Base-by-base conservation (phyloP, 1,140 invertebrate genomes). In the Probaryconus sp. region DNA sequence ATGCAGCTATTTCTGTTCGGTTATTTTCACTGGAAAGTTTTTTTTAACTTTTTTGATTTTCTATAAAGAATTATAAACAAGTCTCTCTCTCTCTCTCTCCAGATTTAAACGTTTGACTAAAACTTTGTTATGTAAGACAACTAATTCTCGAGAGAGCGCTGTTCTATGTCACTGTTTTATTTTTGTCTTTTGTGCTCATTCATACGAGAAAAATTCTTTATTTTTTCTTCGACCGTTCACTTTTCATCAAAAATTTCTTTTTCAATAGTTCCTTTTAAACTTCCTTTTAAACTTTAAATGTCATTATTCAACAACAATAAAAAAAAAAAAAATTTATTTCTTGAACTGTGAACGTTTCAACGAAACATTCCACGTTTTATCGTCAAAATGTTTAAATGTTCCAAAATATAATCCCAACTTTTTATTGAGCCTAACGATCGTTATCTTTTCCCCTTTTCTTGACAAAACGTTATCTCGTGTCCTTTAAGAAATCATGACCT, bases 131-230 rank as follows among this genome's bases (percentile, higher is more conserved):
- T 51, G 24, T 50, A 68, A 68, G 43, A 28, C 24, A 50, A 28
- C 21, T 21, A 13, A 5, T 7, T 18, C 35, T n/a, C 9, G 24
- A 38, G 35, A 2, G 6, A 58, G n/a, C n/a, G n/a, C n/a, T n/a
- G n/a, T 45, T 42, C 43, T 58, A 35, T 50, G 64, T 68, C 45
- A 58, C 7, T 35, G 14, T 9, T 40, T 65, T 65, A 58, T 50
- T 68, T 58, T 67, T 56, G 58, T 26, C 31, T 16, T 16, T 50
- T 50, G 50, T 26, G 10, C 7, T 30, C 31, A 24, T 3, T 28
- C 31, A 14, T 56, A 48, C 50, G n/a, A 48, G 47, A 56, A 56
- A 65, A 56, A 67, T 67, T 50, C 55, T 47, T 65, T 65, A 48
- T n/a, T n/a, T 65, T 37, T 47, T 53, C 24, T 20, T 67, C 42